Conservation (phyloP, 92 coral and sea anemone genomes). For the Umimayanthus chanpuru region DNA sequence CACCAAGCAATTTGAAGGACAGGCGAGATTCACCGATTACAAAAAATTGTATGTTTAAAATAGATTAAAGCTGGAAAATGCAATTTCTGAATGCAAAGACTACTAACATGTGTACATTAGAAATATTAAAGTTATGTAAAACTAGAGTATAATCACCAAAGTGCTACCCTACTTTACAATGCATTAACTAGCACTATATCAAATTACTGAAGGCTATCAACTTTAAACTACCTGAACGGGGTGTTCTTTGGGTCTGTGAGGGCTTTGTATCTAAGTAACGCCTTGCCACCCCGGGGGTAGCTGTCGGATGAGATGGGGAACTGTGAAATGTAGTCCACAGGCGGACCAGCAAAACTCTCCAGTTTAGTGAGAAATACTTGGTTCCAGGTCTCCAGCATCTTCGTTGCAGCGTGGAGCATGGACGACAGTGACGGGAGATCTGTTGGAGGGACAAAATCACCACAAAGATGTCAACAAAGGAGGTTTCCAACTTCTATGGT, state of each 20-base stretch:
- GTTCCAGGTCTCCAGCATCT: conserved; percentile 92
- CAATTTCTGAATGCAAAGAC: too few relatives aligned
- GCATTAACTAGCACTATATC: too few relatives aligned
- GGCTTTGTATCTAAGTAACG: conserved; percentile 94
- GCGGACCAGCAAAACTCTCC: conserved; percentile 87
- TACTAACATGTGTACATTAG: too few relatives aligned
- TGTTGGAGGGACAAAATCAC: conserved; percentile 25
- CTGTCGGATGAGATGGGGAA: conserved; percentile 90
- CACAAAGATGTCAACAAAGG: background rate
- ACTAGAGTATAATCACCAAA: too few relatives aligned
- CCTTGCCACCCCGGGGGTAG: conserved; percentile 93
- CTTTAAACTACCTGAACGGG: conserved; percentile 78
- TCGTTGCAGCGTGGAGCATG: conserved; percentile 89
- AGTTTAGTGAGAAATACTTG: conserved; percentile 81
- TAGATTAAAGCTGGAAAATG: too few relatives aligned
- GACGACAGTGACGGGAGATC: conserved; percentile 95
- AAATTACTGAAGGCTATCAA: too few relatives aligned
- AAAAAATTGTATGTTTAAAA: too few relatives aligned
- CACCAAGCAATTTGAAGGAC: too few relatives aligned
- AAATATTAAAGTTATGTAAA: too few relatives aligned
- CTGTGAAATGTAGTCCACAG: conserved; percentile 83
- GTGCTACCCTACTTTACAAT: too few relatives aligned
- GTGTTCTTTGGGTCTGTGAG: conserved; percentile 92
- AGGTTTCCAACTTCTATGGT: background rate
- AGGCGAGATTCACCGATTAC: too few relatives aligned